A percentile compares a stretch with the other conserved stretches of the same genome.
phyloP scores from a whole-genome alignment of 1,140 invertebrate genomes.

The Eriocheir sinensis region DNA sequence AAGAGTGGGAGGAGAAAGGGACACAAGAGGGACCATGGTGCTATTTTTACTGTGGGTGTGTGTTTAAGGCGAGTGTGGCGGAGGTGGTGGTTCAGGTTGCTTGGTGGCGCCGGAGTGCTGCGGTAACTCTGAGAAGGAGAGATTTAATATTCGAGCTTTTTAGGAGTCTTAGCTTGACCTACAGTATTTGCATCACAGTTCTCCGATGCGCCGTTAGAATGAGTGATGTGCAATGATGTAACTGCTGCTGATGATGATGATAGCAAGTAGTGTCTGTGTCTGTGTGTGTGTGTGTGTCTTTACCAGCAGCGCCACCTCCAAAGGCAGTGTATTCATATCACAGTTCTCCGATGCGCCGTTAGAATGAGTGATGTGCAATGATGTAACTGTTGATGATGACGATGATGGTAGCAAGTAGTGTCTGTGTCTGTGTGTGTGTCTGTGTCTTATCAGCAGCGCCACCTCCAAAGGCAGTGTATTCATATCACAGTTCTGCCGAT shows the following conservation, averaged over 20 bases:
- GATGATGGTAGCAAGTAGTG: no score
- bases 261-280: no score
- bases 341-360: background rate
- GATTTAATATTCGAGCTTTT: background rate
- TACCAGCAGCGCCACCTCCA: no score
- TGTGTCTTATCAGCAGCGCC: no score
- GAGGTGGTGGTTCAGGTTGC: background rate
- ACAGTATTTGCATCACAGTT: background rate
- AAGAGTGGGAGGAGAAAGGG: conserved; percentile 7
- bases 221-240: background rate
- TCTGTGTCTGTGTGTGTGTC: no score
- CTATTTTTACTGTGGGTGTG: background rate
- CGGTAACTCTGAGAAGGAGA: background rate
- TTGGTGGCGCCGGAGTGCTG: background rate
- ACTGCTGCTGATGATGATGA: no score
- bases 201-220: no score
- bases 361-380: background rate
- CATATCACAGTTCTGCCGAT: background rate
- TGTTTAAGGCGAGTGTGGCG: background rate
- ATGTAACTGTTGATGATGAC: background rate
- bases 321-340: no score
- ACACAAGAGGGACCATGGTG: conserved; percentile 2
- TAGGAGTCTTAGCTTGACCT: no score
- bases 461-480: no score
- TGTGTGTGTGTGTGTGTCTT: no score